Evolutionary conservation across 2,888 invertebrate genomes (phyloP), one percentile per base, ranked within the genome.

Genomic region (Pachydiplax longipennis): DNA sequence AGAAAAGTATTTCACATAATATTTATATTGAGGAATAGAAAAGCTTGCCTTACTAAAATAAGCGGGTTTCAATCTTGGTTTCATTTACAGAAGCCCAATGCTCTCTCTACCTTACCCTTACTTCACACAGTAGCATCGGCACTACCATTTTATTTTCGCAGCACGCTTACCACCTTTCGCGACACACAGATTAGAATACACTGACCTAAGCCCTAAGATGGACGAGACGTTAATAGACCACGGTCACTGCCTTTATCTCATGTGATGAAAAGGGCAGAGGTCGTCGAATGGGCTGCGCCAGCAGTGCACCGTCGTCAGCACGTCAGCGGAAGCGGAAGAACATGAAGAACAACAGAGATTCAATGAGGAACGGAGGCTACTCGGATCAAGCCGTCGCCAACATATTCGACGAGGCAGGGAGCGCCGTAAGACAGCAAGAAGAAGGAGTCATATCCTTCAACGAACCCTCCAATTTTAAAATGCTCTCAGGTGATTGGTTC

Each of bases 241-340:
- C 1, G 18, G 1, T 53, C 1, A 53, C 3, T 18, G 18, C 53
- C 53, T 53, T 18, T 53, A 53, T 53, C 81, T 81, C 81, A n/a
- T 48, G 18, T 44, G 44, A 48, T 44, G n/a, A 73, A 12, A 73
- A 13, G 73, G 73, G 73, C 73, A 73, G 31, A 73, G 73, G 31
- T 25, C 31, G 73, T 73, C 87, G 87, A 87, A 87, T 87, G 87
- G 87, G 87, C 87, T 87, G 87, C 61, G 87, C 87, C 87, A 87
- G 87, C 87, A 87, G 87, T 65, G 87, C 87, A 37, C 87, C 87
- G 22, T 87, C 87, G 58, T 65, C 87, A 4, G 65, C 87, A 1
- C 58, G 22, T 13, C n/a, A n/a, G n/a, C 15, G 58, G 4, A 61
- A 18, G 37, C 48, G 25, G 83, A 87, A 37, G 87, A 31, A 61